Base-by-base conservation (phyloP, 1,140 invertebrate species). In the Triops longicaudatus region DNA sequence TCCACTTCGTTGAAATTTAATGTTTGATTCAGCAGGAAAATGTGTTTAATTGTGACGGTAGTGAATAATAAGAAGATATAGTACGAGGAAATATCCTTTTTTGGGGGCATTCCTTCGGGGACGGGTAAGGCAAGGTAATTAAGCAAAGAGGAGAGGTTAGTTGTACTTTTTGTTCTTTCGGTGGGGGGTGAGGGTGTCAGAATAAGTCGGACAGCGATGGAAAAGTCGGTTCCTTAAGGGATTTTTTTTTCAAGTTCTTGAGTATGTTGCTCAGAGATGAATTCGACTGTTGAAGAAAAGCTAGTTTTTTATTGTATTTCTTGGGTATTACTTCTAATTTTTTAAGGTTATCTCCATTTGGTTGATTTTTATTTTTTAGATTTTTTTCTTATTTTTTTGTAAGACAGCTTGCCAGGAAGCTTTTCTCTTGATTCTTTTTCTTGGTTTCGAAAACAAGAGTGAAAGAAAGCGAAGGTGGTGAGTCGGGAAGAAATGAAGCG, bases 401-500 rank as follows among this genome's bases (percentile, higher is more conserved):
- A 17, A 17, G 17, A 22, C 0, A 22, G 50, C 22, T 63, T 10
- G 10, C 14, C 50, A n/a, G 50, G 50, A 22, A 17, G 22, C 22
- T 63, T 63, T 63, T 14, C 50, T 17, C 50, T 63, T 22, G 50
- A 22, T 63, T 63, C 22, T 63, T 63, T 63, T 6, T 63, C 7
- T 12, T 5, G 50, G 50, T 22, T 63, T 63, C 14, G 7, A 22
- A 22, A 63, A 9, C 17, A 9, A 63, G 17, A 63, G 50, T 22
- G 5, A 17, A 63, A 17, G 14, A 63, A 63, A 63, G 14, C 10
- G 7, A 17, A 63, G 50, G 50, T 14, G 50, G 14, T 63, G 17
- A n/a, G n/a, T n/a, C n/a, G n/a, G n/a, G n/a, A n/a, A 63, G 50
- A 63, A 63, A 63, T 63, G 50, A 63, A 63, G 17, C 50, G 50